Evolutionary conservation across 2,113 vertebrate species (phyloP), one percentile per base, ranked within the genome.

Genomic region (Calidris pygmaea): DNA sequence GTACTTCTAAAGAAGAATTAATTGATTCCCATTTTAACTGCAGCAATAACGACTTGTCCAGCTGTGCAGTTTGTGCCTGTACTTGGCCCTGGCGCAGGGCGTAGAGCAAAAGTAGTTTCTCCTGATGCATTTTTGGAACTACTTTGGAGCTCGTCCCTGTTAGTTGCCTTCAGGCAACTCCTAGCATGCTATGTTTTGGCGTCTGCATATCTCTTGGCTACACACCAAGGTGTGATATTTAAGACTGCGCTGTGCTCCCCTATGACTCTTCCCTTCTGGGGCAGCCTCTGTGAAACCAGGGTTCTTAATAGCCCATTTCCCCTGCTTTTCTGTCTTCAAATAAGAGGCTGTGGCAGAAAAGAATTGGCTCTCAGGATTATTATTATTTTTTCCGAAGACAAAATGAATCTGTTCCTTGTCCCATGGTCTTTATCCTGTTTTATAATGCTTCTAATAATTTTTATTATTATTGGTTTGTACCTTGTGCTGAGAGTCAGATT

Each of bases 21-120:
- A n/a, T 67, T 1, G 0, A 10, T 43, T 71, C 35, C n/a, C 12
- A 1, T 26, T 88, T 65, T 35, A 86, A 37, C 50, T 59, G 56
- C 52, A 37, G 60, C 47, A 37, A 11, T n/a, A 66, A 26, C 34
- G 59, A 0, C 30, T 53, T 72, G 19, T 26, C 60, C 65, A 84
- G 47, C 32, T 60, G 21, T 39, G 45, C 4, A 5, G 7, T 65
- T 67, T 68, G 29, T 84, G 29, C 60, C 43, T 77, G 17, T 74
- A 20, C 27, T 78, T 87, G 65, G 52, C 32, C 56, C n/a, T 0
- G 1, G 56, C 66, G 35, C 50, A 62, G 30, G 4, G 0, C 0
- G 3, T 6, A 22, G 27, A 77, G 34, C 79, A 60, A 63, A 92
- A 53, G 63, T 58, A 60, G 59, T 37, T 88, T 63, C 7, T 94